Conservation (phyloP, 2,888 invertebrate genomes). For the Schizotus pectinicornis region DNA sequence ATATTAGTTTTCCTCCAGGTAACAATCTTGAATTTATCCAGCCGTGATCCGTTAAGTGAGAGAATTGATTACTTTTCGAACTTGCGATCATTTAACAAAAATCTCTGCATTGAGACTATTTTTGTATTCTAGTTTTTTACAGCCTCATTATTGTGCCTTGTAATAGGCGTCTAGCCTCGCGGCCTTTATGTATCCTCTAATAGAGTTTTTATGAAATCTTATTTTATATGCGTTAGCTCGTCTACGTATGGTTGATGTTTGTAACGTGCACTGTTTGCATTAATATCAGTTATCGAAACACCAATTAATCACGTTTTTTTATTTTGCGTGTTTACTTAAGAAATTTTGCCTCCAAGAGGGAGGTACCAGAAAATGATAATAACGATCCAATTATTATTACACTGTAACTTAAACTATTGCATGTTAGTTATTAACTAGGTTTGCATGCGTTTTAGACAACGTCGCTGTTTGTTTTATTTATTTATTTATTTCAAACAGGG, state of each 20-base stretch:
- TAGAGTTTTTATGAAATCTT: slow-evolving; percentile 2
- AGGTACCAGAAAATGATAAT: slow-evolving; percentile 2
- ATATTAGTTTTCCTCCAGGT: slow-evolving; percentile 1
- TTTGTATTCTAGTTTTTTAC: slow-evolving; percentile 17
- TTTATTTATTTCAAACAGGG: slow-evolving; percentile 5
- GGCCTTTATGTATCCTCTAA: slow-evolving; percentile 16
- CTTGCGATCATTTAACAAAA: background rate
- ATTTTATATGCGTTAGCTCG: no score
- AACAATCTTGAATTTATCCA: background rate
- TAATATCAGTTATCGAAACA: background rate
- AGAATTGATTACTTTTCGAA: slow-evolving; percentile 1
- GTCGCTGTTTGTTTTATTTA: slow-evolving; percentile 22
- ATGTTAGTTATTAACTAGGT: slow-evolving; percentile 37
- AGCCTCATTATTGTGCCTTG: slow-evolving; percentile 19
- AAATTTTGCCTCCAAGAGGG: background rate
- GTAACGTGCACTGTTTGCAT: no score
- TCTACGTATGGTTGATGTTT: no score
- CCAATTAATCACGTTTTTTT: slow-evolving; percentile 1
- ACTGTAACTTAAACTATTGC: slow-evolving; percentile 32
- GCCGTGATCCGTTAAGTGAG: slow-evolving; percentile 2
- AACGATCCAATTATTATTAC: slow-evolving; percentile 1
- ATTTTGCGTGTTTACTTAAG: slow-evolving; percentile 1
- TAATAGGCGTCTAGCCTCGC: slow-evolving; percentile 4
- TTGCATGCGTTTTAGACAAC: slow-evolving; percentile 27
- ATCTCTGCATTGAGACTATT: slow-evolving; percentile 11